Evolutionary conservation across 2,113 vertebrate species (phyloP).

Genomic region (mouse (Mus musculus)): DNA sequence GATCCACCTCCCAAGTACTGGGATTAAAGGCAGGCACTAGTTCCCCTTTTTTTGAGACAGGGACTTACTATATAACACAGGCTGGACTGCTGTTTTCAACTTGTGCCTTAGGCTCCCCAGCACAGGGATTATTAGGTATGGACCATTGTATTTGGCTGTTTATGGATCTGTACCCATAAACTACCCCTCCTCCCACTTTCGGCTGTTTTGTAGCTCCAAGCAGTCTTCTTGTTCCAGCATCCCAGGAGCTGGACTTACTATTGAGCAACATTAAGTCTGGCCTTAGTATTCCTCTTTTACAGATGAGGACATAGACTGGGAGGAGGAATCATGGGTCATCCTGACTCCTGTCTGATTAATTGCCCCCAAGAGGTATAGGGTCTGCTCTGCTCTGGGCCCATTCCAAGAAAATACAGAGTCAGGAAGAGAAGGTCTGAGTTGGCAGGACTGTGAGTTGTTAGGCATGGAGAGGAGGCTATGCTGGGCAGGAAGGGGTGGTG

Average conservation of each 20-base stretch:
- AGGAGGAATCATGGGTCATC: background rate
- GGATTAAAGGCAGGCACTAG: background rate
- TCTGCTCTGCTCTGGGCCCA: background rate
- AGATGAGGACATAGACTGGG: background rate
- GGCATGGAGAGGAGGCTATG: background rate
- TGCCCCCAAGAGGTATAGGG: background rate
- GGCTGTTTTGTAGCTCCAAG: background rate
- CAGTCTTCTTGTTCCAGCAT: background rate
- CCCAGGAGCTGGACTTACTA: background rate
- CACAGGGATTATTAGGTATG: background rate
- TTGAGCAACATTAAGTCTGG: background rate
- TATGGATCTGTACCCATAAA: background rate
- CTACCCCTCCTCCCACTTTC: background rate
- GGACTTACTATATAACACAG: background rate
- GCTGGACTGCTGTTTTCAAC: background rate
- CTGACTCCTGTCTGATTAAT: background rate
- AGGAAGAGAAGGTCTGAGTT: too few relatives aligned
- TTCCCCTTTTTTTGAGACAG: background rate
- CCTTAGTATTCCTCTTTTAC: background rate
- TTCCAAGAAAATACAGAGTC: background rate
- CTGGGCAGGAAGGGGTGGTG: background rate
- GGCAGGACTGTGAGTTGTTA: background rate
- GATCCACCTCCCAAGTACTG: background rate
- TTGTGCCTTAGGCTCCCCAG: background rate
- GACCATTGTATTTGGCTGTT: background rate